phyloP scores from a whole-genome alignment of 2,113 vertebrate species.

The Aramus guarauna region DNA sequence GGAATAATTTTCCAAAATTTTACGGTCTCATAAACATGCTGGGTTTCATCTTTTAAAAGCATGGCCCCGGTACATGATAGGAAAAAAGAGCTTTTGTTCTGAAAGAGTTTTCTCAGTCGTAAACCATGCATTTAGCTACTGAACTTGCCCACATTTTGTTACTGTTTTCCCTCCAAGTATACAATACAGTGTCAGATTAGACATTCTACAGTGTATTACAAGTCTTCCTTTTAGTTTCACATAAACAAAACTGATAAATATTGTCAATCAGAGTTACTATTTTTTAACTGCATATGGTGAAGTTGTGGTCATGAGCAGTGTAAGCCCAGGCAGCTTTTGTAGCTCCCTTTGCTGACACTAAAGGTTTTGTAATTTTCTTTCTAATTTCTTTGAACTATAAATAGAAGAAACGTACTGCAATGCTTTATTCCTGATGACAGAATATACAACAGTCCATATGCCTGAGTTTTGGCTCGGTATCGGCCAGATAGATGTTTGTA shows the following conservation, averaged over 20 bases:
- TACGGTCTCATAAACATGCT: background rate
- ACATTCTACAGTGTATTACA: slow-evolving; percentile 61
- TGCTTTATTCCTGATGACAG: slow-evolving; percentile 15
- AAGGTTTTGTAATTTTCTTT: slow-evolving; percentile 17
- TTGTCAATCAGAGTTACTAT: slow-evolving; percentile 47
- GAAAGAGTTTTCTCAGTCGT: slow-evolving; percentile 42
- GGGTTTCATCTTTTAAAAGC: slow-evolving; percentile 40
- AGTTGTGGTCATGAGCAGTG: slow-evolving; percentile 3
- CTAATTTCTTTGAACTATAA: slow-evolving; percentile 46
- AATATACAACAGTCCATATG: slow-evolving; percentile 46
- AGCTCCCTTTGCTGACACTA: slow-evolving; percentile 28
- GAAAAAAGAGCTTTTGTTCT: slow-evolving; percentile 50
- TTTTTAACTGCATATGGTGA: slow-evolving; percentile 42
- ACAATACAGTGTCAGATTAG: slow-evolving; percentile 59
- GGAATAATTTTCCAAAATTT: slow-evolving; percentile 52
- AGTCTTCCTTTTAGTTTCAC: slow-evolving; percentile 53
- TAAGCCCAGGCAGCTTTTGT: slow-evolving; percentile 20
- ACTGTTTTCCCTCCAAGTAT: slow-evolving; percentile 54
- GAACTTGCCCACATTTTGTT: slow-evolving; percentile 60
- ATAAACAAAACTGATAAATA: slow-evolving; percentile 64
- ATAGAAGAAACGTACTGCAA: background rate
- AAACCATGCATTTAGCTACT: slow-evolving; percentile 61
- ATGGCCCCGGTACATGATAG: background rate
- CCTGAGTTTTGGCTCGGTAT: slow-evolving; percentile 33
- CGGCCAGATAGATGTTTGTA: slow-evolving; percentile 30